These are phyloP conservation scores for Tuta absoluta DNA, from an alignment of 2,888 invertebrate genomes.

Conservation along the genomic window DNA sequence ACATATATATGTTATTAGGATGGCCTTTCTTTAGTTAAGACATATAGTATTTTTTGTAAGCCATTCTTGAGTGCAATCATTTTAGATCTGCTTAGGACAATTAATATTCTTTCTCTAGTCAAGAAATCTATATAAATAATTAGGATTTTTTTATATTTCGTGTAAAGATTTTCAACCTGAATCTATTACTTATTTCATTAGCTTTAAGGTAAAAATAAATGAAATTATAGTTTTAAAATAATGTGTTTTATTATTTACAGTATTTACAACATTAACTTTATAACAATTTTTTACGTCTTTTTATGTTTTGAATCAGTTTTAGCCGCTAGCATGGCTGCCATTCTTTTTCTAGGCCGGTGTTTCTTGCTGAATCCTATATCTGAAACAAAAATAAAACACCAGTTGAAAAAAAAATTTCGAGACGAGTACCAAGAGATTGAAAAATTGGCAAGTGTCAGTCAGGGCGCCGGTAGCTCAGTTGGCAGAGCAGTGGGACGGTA, in stretches of 20 bases:
- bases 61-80: not conserved
- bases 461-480: too few species aligned
- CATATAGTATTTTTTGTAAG: too few species aligned
- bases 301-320: conserved; percentile 40
- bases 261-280: not conserved
- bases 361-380: conserved; percentile 83
- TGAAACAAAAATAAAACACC: conserved; percentile 50
- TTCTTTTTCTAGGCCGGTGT: conserved; percentile 83
- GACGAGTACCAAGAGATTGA: too few species aligned
- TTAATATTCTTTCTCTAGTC: conserved; percentile 40
- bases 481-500: too few species aligned
- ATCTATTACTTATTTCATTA: conserved; percentile 1
- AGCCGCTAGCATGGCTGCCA: conserved; percentile 71
- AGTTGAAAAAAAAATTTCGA: too few species aligned
- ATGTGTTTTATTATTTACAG: conserved; percentile 12
- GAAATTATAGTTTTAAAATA: conserved; percentile 20
- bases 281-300: conserved; percentile 34
- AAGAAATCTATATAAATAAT: conserved; percentile 26
- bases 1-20: too few species aligned
- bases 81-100: not conserved
- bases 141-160: conserved; percentile 9
- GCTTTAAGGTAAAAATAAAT: conserved; percentile 10
- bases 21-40: too few species aligned
- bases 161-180: not conserved
- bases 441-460: too few species aligned